A percentile compares a stretch with the other conserved stretches of the same genome.
These are phyloP conservation scores for Galemys pyrenaicus DNA, from an alignment of 2,113 vertebrate species.

Conservation along the genomic window DNA sequence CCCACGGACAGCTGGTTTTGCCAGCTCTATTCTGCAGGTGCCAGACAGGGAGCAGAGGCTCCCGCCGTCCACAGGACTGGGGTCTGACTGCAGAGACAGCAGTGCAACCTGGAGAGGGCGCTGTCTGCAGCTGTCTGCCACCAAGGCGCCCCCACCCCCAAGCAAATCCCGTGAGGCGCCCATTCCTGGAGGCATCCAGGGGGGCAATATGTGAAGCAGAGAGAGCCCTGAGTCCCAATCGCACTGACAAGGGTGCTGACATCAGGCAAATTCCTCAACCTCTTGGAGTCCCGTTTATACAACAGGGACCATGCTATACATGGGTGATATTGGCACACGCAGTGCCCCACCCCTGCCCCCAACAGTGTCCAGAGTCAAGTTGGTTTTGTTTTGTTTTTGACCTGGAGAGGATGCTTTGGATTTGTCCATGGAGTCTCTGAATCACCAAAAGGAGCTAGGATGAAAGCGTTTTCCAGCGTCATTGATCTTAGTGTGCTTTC, in stretches of 20 bases:
- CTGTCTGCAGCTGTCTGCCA: too few species aligned
- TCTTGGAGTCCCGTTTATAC: not conserved
- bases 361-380: not conserved
- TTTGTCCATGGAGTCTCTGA: not conserved
- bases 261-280: not conserved
- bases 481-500: not conserved
- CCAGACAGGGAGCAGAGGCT: not conserved
- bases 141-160: not conserved
- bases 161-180: not conserved
- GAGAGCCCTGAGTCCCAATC: not conserved
- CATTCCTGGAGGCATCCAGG: not conserved
- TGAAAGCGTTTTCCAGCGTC: not conserved
- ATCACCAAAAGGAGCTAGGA: not conserved
- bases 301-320: not conserved
- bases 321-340: too few species aligned
- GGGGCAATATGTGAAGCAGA: not conserved
- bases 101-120: not conserved
- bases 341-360: accelerated
- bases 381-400: not conserved
- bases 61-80: too few species aligned
- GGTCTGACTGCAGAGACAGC: not conserved
- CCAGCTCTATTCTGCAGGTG: not conserved
- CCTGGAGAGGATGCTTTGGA: not conserved
- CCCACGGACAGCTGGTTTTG: not conserved
- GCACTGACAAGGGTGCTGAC: not conserved